phyloP scores from a whole-genome alignment of 1,140 invertebrate species.

The Bombus fervidus region DNA sequence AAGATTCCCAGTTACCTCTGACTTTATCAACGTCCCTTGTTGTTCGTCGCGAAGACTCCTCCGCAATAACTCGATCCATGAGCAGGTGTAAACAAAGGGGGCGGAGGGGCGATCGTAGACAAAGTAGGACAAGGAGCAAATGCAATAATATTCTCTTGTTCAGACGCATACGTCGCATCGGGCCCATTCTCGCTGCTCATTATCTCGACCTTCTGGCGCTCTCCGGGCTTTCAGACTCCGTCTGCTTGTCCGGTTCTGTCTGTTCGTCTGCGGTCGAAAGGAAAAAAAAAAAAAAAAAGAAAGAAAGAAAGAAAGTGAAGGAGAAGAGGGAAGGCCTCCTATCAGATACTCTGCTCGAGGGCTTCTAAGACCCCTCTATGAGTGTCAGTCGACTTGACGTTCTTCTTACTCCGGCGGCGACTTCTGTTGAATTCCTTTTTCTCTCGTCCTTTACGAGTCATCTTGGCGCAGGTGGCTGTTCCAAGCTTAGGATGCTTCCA shows the following conservation, averaged over 20 bases:
- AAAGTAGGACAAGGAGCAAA: slow-evolving; percentile 24
- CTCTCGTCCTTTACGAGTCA: slow-evolving; percentile 6
- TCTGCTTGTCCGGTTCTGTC: slow-evolving; percentile 60
- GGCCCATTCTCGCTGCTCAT: slow-evolving; percentile 53
- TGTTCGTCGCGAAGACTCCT: neutral
- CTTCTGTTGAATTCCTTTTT: slow-evolving; percentile 58
- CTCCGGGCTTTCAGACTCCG: slow-evolving; percentile 51
- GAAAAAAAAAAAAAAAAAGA: slow-evolving; percentile 1
- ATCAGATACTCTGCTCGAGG: slow-evolving; percentile 50
- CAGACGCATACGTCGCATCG: slow-evolving; percentile 53
- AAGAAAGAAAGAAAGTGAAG: neutral
- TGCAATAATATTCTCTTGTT: slow-evolving; percentile 27
- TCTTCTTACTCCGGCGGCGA: slow-evolving; percentile 46
- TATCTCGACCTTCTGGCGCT: slow-evolving; percentile 62
- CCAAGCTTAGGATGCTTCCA: slow-evolving; percentile 8
- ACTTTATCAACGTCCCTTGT: neutral
- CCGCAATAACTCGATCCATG: fast-evolving
- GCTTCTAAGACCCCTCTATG: slow-evolving; percentile 57
- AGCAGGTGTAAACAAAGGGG: slow-evolving; percentile 41
- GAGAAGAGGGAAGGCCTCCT: slow-evolving; percentile 32
- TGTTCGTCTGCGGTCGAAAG: slow-evolving; percentile 48
- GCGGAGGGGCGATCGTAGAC: neutral
- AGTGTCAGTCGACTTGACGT: slow-evolving; percentile 44
- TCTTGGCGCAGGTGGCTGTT: slow-evolving; percentile 25
- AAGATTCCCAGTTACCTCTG: neutral